Evolutionary conservation across 2,797 vertebrate genomes (phyloP), one percentile per base, ranked within the genome.

Genomic region (Rhabdophis nuchalis): DNA sequence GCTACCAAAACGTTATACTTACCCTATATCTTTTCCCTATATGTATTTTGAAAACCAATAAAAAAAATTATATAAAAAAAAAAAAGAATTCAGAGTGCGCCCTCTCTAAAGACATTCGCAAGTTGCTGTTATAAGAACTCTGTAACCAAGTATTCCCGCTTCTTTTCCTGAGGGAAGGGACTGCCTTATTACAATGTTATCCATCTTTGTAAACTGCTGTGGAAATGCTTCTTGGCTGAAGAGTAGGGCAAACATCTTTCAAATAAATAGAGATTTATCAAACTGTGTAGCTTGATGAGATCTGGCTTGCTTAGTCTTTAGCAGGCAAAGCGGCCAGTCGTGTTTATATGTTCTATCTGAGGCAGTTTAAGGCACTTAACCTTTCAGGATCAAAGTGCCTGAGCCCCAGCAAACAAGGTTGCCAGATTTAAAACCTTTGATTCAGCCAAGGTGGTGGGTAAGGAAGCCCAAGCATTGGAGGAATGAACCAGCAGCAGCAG

Each of bases 351-450:
- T 68, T 36, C 56, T 46, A 12, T n/a, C n/a, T 46, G 57, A 88
- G 72, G 86, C 91, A 89, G 90, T 90, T 90, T 58, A 29, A 90
- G 68, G 23, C 82, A 58, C 57, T 77, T 88, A 57, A 56, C 85
- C 68, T 87, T 93, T 87, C 89, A 88, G 27, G 89, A 88, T 57
- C 10, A 41, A 90, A 88, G 41, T 9, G 46, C 25, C 41, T 3
- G 11, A 1, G 50, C 29, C n/a, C 72, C 85, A 50, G 14, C 41
- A 50, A 88, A 53, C n/a, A 60, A 86, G 41, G 57, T 41, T 90
- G 72, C 25, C 85, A 85, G 68, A 87, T 36, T 85, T 36, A 52
- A 50, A 41, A 5, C 53, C 58, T 88, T 90, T 89, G 20, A 6
- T 85, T 53, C 13, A 86, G 85, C 85, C 52, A 85, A 54, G 29